Conservation (phyloP, 1,140 invertebrate species). For the Achroia grisella region DNA sequence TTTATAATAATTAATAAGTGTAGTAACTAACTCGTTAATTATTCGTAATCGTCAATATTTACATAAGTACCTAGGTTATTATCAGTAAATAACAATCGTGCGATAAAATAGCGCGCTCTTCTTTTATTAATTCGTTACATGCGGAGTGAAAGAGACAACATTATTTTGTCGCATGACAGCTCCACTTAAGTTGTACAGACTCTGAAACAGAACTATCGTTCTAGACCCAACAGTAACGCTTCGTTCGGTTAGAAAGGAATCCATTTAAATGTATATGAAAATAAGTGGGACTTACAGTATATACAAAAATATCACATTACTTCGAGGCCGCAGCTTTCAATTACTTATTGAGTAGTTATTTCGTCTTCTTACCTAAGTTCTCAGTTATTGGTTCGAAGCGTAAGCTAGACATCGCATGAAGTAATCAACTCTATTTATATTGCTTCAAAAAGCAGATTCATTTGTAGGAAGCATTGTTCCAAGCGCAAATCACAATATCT, state of each 20-base stretch:
- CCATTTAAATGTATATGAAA: slow-evolving; percentile 73
- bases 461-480: slow-evolving; percentile 9
- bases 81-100: slow-evolving; percentile 20
- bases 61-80: slow-evolving; percentile 57
- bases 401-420: slow-evolving; percentile 52
- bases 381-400: slow-evolving; percentile 52
- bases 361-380: slow-evolving; percentile 63
- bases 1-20: slow-evolving; percentile 50
- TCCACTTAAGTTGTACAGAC: slow-evolving; percentile 14
- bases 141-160: slow-evolving; percentile 1
- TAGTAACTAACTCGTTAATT: slow-evolving; percentile 53
- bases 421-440: slow-evolving; percentile 19
- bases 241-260: slow-evolving; percentile 65
- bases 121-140: not conserved
- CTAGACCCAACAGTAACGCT: slow-evolving; percentile 46
- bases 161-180: slow-evolving; percentile 7
- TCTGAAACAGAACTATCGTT: slow-evolving; percentile 30
- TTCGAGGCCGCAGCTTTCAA: slow-evolving; percentile 72
- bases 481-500: slow-evolving; percentile 19
- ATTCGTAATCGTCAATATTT: slow-evolving; percentile 56
- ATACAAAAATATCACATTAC: slow-evolving; percentile 74
- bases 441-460: slow-evolving; percentile 15
- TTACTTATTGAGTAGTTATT: slow-evolving; percentile 64
- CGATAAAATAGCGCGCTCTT: slow-evolving; percentile 10
- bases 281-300: slow-evolving; percentile 73